phyloP scores from a whole-genome alignment of 2,797 vertebrate genomes.

The Squalus acanthias region DNA sequence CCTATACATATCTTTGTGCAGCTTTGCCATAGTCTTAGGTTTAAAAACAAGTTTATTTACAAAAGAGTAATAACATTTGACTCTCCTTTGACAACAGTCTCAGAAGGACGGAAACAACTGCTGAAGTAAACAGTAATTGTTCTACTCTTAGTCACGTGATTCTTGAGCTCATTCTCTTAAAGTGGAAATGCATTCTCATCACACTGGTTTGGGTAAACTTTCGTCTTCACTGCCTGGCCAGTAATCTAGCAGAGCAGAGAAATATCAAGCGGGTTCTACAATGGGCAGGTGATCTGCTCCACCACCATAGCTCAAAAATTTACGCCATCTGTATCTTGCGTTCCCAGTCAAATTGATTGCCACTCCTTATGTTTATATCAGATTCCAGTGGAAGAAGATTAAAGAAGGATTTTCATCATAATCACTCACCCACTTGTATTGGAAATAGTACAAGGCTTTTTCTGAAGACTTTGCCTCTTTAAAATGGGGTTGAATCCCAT shows the following conservation, averaged over 20 bases:
- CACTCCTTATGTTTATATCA: neutral
- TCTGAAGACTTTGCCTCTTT: no score
- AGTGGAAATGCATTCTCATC: neutral
- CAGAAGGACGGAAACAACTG: neutral
- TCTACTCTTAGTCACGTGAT: neutral
- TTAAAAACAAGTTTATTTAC: neutral
- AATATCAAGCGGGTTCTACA: neutral
- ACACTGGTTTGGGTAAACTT: neutral
- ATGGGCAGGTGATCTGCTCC: neutral
- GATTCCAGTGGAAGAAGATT: neutral
- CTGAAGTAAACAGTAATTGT: neutral
- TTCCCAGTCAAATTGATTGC: neutral
- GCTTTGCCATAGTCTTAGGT: neutral
- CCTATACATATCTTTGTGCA: neutral
- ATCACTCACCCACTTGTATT: neutral
- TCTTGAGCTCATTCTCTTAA: neutral
- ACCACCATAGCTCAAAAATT: neutral
- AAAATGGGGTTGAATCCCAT: neutral
- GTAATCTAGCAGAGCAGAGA: neutral
- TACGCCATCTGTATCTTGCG: neutral
- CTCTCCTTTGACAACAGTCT: neutral
- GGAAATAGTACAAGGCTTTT: no score
- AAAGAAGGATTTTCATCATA: neutral
- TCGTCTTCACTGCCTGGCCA: neutral
- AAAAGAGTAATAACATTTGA: neutral